These are phyloP conservation scores for Metacarcinus magister DNA, from an alignment of 2,888 invertebrate genomes.

Conservation along the genomic window DNA sequence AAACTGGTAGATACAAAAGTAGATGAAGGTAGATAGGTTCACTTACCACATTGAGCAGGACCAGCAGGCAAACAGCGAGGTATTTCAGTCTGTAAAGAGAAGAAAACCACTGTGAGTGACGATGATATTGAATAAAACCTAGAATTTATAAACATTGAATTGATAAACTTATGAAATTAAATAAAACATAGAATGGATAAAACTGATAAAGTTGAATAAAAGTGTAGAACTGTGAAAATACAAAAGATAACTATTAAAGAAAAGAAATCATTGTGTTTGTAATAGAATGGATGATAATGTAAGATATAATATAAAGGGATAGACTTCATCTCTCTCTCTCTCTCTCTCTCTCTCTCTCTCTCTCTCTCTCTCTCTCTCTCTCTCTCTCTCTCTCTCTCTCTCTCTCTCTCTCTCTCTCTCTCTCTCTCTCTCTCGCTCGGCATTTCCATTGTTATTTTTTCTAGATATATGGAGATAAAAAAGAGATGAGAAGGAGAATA, in stretches of 20 bases:
- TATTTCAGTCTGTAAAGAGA: slow-evolving; percentile 68
- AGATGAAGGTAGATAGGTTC: neutral
- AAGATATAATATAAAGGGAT: too few relatives aligned
- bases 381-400: too few relatives aligned
- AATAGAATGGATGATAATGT: too few relatives aligned
- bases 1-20: neutral
- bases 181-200: neutral
- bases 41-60: slow-evolving; percentile 75
- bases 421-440: too few relatives aligned
- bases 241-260: neutral
- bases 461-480: neutral
- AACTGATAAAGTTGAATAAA: neutral
- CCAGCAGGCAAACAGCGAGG: slow-evolving; percentile 73
- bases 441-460: too few relatives aligned
- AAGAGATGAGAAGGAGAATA: neutral
- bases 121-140: neutral
- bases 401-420: too few relatives aligned
- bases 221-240: neutral
- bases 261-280: neutral
- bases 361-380: neutral
- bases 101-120: neutral
- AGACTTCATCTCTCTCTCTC: neutral
- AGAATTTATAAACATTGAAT: neutral
- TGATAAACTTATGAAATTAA: neutral
- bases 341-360: slow-evolving; percentile 22